phyloP scores from a whole-genome alignment of 1,140 invertebrate genomes.

The Dolichoris vasculosae region DNA sequence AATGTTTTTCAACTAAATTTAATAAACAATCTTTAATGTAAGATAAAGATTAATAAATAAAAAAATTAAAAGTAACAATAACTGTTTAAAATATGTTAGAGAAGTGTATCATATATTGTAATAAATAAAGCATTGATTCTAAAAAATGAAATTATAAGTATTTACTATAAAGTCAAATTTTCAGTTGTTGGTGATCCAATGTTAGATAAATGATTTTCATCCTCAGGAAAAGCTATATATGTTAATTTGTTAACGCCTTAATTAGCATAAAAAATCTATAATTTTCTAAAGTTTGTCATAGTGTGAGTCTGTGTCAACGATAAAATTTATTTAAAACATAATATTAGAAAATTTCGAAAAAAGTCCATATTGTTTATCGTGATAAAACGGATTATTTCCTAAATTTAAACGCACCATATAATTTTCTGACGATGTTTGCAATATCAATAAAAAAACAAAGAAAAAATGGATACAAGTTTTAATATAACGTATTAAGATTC shows the following conservation, averaged over 20 bases:
- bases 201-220: not conserved
- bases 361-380: not conserved
- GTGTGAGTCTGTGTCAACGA: not conserved
- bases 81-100: not conserved
- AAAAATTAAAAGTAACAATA: not conserved
- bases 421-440: not conserved
- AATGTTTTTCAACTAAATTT: not conserved
- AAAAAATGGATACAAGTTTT: not conserved
- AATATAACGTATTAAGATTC: not conserved
- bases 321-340: constrained; percentile 2
- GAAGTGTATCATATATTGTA: not conserved
- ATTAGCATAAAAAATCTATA: not conserved
- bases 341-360: not conserved
- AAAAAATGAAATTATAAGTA: too few relatives aligned
- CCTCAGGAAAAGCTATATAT: not conserved
- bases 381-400: not conserved
- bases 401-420: not conserved
- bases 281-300: not conserved
- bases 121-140: not conserved
- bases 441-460: not conserved
- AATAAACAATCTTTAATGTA: not conserved
- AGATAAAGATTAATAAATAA: not conserved
- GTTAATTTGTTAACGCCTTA: not conserved
- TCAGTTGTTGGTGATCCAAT: not conserved
- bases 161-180: not conserved